phyloP scores from a whole-genome alignment of 2,888 invertebrate genomes.

The Tinea trinotella region DNA sequence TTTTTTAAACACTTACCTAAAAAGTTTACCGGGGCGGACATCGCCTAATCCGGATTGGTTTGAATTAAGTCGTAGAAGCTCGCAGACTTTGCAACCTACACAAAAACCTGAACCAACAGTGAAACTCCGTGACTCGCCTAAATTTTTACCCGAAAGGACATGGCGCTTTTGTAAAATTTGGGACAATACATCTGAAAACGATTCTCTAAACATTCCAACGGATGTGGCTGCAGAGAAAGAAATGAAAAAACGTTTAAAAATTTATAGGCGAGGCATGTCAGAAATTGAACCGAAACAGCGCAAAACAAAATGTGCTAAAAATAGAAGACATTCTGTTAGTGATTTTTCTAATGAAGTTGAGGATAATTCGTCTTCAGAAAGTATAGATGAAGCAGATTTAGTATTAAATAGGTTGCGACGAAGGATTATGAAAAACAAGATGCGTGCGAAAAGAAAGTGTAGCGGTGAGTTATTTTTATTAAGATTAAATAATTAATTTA shows the following conservation, averaged over 20 bases:
- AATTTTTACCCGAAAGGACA: constrained; percentile 35
- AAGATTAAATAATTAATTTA: neutral
- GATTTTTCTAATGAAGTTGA: constrained; percentile 35
- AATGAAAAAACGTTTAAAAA: constrained; percentile 62
- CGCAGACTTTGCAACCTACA: constrained; percentile 32
- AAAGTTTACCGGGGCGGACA: constrained; percentile 58
- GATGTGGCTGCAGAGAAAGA: constrained; percentile 58
- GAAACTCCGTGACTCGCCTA: constrained; percentile 34
- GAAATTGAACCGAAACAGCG: constrained; percentile 46
- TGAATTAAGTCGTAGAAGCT: constrained; percentile 42
- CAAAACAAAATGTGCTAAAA: constrained; percentile 38
- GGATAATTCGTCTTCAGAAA: constrained; percentile 60
- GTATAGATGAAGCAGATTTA: constrained; percentile 65
- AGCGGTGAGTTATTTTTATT: constrained; percentile 40
- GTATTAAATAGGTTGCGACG: constrained; percentile 63
- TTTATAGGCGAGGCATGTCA: constrained; percentile 65
- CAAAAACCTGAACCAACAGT: constrained; percentile 33
- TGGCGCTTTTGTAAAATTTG: constrained; percentile 33
- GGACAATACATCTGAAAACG: constrained; percentile 49
- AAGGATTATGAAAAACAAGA: constrained; percentile 64
- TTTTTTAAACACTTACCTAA: constrained; percentile 66
- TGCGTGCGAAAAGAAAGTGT: constrained; percentile 52
- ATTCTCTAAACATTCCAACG: constrained; percentile 53
- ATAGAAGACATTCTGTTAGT: constrained; percentile 53
- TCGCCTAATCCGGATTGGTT: constrained; percentile 60